Evolutionary conservation across 2,888 invertebrate genomes (phyloP), one percentile per base, ranked within the genome.

Genomic region (Drosophila neutralis): DNA sequence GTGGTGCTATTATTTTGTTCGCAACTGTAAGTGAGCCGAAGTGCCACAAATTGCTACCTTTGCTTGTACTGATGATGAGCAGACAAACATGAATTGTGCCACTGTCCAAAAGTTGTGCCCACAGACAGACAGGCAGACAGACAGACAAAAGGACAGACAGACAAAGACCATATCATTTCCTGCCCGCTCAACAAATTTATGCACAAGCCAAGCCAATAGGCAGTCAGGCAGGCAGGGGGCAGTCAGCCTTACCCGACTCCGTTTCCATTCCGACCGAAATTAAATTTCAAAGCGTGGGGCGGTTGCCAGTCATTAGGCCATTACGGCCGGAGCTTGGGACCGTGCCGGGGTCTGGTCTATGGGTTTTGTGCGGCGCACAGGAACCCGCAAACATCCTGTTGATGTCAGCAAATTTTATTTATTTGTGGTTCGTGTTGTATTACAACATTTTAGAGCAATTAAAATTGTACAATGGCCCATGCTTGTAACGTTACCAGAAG

Each of bases 401-500:
- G 78, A 88, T 83, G 86, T 87, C 86, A 87, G 86, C 86, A 88
- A 86, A 86, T 87, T 86, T 86, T 86, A 83, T 88, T 83, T 85
- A 85, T 85, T 86, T 85, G 87, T 82, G 84, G 87, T 87, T 87
- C 84, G 87, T 84, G 84, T 84, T 84, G 80, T 87, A 84, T 84
- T 84, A 84, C 87, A 84, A 82, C 85, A 78, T 85, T 85, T 85
- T 85, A 84, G 82, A 87, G 84, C 84, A 85, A 85, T 85, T 85
- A 85, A 85, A 85, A 85, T 87, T 84, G 78, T 84, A 85, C 84
- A 84, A 87, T 85, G 78, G 73, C 65, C 71, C 63, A 48, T 60
- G 69, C 52, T 73, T 53, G 68, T 54, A 62, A 64, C 48, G 36
- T 53, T 59, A 18, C 35, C 35, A 15, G 15, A 18, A 18, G 11